phyloP scores from a whole-genome alignment of 1,140 invertebrate species.

The Neotoxoptera formosana region DNA sequence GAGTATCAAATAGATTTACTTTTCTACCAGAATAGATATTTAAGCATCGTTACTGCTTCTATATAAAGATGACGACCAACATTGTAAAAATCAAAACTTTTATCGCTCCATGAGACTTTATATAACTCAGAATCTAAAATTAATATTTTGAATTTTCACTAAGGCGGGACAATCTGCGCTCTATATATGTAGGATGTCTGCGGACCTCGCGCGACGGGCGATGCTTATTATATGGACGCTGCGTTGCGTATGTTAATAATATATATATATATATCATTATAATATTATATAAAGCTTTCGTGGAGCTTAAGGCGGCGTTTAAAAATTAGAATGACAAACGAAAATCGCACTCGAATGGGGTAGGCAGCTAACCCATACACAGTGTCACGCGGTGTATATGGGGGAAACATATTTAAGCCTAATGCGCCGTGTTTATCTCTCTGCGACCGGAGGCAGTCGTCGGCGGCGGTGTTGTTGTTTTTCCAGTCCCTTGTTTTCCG shows the following conservation, averaged over 20 bases:
- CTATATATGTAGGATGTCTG: background rate
- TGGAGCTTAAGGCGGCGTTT: background rate
- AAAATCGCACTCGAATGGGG: background rate
- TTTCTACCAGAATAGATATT: too few species aligned
- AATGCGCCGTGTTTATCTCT: slow-evolving; percentile 37
- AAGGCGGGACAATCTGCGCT: too few species aligned
- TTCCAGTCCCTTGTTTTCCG: slow-evolving; percentile 43
- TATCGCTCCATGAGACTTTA: too few species aligned
- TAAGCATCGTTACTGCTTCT: too few species aligned
- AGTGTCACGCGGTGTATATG: background rate
- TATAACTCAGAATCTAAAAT: too few species aligned
- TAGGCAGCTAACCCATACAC: background rate
- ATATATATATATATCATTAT: background rate
- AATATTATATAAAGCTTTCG: background rate
- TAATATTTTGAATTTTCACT: too few species aligned
- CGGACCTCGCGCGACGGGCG: background rate
- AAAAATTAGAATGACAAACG: slow-evolving; percentile 46
- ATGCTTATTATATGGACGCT: too few species aligned
- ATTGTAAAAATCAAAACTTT: too few species aligned
- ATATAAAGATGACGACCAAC: too few species aligned
- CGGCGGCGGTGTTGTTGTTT: slow-evolving; percentile 48
- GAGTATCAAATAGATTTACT: too few species aligned
- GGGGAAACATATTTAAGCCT: slow-evolving; percentile 35
- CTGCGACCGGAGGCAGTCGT: background rate
- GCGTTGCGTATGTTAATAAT: too few species aligned